These are phyloP conservation scores for Lepus oiostolus DNA, from an alignment of 2,797 vertebrate genomes.

Conservation along the genomic window DNA sequence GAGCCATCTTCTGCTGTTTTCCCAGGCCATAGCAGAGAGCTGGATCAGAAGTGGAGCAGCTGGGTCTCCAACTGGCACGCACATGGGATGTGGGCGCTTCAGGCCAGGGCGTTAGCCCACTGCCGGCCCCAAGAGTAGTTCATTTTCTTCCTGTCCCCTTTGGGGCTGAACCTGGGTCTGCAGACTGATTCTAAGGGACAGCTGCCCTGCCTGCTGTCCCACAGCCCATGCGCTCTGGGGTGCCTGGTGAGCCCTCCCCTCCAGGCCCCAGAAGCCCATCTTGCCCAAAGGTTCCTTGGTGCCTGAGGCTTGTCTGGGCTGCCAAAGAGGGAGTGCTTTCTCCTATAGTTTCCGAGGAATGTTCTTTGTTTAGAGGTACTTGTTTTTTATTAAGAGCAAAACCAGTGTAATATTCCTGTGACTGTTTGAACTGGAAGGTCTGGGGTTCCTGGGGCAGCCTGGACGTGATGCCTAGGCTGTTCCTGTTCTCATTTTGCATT, in stretches of 20 bases:
- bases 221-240: background rate
- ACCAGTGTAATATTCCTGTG: slow-evolving; percentile 93
- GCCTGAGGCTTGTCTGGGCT: slow-evolving; percentile 86
- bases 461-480: slow-evolving; percentile 89
- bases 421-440: slow-evolving; percentile 96
- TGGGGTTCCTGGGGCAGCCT: slow-evolving; percentile 88
- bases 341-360: slow-evolving; percentile 84
- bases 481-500: slow-evolving; percentile 90
- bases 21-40: too few relatives aligned
- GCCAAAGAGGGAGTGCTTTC: slow-evolving; percentile 85
- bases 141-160: slow-evolving; percentile 68
- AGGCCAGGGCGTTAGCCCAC: too few relatives aligned
- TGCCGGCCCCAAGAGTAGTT: background rate
- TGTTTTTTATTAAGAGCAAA: slow-evolving; percentile 90
- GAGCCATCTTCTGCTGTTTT: too few relatives aligned
- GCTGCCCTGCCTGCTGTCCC: background rate
- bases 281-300: slow-evolving; percentile 86
- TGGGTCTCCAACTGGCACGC: too few relatives aligned
- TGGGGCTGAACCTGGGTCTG: slow-evolving; percentile 82
- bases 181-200: slow-evolving; percentile 83
- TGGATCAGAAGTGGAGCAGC: too few relatives aligned
- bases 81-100: too few relatives aligned
- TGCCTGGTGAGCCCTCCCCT: slow-evolving; percentile 71
- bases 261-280: slow-evolving; percentile 85
- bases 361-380: slow-evolving; percentile 94